Evolutionary conservation across 1,140 invertebrate species (phyloP).

Genomic region (Drosophila sucinea): DNA sequence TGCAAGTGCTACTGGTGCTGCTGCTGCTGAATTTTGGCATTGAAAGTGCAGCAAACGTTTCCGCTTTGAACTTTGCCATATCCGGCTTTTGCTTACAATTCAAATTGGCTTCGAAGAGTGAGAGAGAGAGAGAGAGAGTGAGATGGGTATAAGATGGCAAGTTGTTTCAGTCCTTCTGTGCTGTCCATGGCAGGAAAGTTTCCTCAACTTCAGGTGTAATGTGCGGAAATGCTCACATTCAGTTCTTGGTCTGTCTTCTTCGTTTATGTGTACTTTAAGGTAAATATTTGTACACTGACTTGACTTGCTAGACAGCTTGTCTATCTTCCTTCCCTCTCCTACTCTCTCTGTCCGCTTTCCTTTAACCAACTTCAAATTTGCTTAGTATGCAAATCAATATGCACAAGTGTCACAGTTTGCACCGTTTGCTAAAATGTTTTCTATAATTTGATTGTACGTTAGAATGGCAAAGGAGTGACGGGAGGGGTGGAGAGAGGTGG

Average conservation of each 20-base stretch:
- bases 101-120: slow-evolving; percentile 45
- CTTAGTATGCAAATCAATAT: slow-evolving; percentile 54
- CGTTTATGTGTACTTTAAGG: slow-evolving; percentile 52
- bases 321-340: background rate
- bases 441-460: slow-evolving; percentile 47
- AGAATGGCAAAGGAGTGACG: background rate
- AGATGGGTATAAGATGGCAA: slow-evolving; percentile 22
- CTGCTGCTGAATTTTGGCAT: slow-evolving; percentile 43
- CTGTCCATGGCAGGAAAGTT: slow-evolving; percentile 37
- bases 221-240: slow-evolving; percentile 66
- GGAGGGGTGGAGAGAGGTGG: background rate
- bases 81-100: slow-evolving; percentile 67
- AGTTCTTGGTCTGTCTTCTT: slow-evolving; percentile 27
- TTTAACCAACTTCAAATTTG: slow-evolving; percentile 40
- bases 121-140: background rate
- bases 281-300: slow-evolving; percentile 59
- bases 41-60: slow-evolving; percentile 62
- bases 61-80: slow-evolving; percentile 66
- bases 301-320: slow-evolving; percentile 44
- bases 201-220: slow-evolving; percentile 61
- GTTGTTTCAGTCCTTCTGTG: slow-evolving; percentile 27
- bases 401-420: slow-evolving; percentile 54
- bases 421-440: slow-evolving; percentile 44
- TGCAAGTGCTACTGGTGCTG: slow-evolving; percentile 18
- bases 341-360: background rate